phyloP scores from a whole-genome alignment of 2,113 vertebrate species.

The Cynoglossus semilaevis region DNA sequence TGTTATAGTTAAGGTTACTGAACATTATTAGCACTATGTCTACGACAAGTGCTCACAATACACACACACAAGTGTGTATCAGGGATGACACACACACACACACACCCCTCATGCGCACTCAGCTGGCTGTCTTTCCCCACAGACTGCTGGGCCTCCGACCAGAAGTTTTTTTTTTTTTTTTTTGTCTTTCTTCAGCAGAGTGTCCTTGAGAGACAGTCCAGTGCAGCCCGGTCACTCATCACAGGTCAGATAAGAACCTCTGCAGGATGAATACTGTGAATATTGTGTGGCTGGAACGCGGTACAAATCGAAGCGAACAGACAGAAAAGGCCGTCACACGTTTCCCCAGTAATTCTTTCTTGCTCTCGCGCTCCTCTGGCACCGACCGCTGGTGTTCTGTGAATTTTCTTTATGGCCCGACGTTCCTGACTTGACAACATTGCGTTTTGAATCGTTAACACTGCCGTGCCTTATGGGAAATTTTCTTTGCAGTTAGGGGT shows the following conservation, averaged over 20 bases:
- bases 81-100: constrained; percentile 62
- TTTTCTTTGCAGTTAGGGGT: too few relatives aligned
- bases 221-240: constrained; percentile 48
- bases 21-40: too few relatives aligned
- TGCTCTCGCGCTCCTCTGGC: not conserved
- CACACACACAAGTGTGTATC: too few relatives aligned
- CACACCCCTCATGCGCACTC: constrained; percentile 48
- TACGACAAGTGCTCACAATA: too few relatives aligned
- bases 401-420: too few relatives aligned
- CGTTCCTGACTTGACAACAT: too few relatives aligned
- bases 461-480: too few relatives aligned
- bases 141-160: constrained; percentile 56
- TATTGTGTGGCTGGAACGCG: not conserved
- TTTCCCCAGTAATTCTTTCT: not conserved
- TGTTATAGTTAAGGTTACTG: too few relatives aligned
- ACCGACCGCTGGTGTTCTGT: not conserved
- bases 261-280: constrained; percentile 31
- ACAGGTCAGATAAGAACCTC: constrained; percentile 36
- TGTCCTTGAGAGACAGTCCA: constrained; percentile 67
- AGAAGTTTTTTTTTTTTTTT: constrained; percentile 46
- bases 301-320: not conserved
- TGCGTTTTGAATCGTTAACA: too few relatives aligned
- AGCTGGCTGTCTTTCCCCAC: constrained; percentile 60
- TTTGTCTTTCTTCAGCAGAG: constrained; percentile 37
- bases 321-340: not conserved